Base-by-base conservation (phyloP, 2,797 vertebrate species). In the Phrynocephalus guinanensis region DNA sequence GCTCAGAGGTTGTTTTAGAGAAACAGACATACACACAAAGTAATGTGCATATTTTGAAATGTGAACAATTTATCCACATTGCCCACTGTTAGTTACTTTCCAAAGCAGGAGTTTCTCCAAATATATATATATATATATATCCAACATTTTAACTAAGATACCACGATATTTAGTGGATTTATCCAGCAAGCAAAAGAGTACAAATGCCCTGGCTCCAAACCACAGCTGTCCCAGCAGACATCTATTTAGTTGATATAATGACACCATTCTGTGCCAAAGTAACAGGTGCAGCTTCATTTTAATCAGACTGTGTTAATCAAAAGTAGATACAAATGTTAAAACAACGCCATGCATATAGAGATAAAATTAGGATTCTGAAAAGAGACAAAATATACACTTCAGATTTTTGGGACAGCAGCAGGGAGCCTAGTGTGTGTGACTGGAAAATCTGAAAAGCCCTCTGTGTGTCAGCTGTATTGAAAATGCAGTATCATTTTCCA, bases 301-400 rank as follows among this genome's bases (percentile, higher is more conserved):
- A 79, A 88, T 70, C 66, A 44, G 24, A n/a, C 18, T 24, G 22
- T 30, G 22, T 87, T 71, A 48, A 87, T 78, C 30, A 83, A 87
- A 70, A 83, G 30, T 6, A 28, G 33, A 60, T 79, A 38, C 52
- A 87, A 76, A 82, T 83, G 33, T 33, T 63, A 71, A 24, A 77
- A 79, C 70, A 79, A 48, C 50, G 48, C 63, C 50, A 83, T 33
- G 56, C 2, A 26, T n/a, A 70, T 67, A 10, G 75, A 79, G 83
- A 83, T 71, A 33, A 76, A 60, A 20, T 52, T n/a, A 44, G 26
- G 75, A 70, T 22, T 87, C 22, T 68, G 48, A 68, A 78, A 30
- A 68, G 56, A 13, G 1, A 70, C 9, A 18, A 83, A 72, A 77
- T 5, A 26, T 22, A n/a, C 11, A 70, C 60, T 68, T 18, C 76